phyloP scores from a whole-genome alignment of 1,140 invertebrate species.

The Paraescarpia echinospica region DNA sequence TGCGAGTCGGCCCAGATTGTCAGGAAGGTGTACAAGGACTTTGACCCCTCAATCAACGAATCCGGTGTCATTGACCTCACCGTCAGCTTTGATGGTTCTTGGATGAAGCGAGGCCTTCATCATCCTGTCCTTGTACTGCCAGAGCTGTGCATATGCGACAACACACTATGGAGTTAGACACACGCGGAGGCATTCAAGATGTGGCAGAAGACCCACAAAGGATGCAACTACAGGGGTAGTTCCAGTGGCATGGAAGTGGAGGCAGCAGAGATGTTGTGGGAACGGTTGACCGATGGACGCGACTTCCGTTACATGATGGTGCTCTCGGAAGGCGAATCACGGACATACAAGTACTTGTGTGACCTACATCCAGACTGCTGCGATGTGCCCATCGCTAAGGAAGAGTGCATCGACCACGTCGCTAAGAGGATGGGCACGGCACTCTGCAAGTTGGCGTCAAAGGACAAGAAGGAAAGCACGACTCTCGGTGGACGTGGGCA shows the following conservation, averaged over 20 bases:
- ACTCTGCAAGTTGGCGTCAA: slow-evolving; percentile 50
- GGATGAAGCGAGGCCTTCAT: neutral
- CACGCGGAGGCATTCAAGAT: neutral
- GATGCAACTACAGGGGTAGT: slow-evolving; percentile 20
- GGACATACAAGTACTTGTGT: no score
- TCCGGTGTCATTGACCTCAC: neutral
- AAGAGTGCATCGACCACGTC: slow-evolving; percentile 45
- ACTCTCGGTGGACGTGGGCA: neutral
- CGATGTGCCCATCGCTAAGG: slow-evolving; percentile 34
- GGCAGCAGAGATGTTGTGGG: slow-evolving; percentile 40
- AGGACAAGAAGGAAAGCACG: neutral
- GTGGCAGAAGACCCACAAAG: neutral
- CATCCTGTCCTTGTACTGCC: no score
- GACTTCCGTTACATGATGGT: slow-evolving; percentile 38
- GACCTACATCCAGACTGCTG: slow-evolving; percentile 34
- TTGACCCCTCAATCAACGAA: no score
- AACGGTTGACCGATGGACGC: slow-evolving; percentile 29
- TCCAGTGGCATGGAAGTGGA: slow-evolving; percentile 39
- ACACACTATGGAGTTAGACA: neutral
- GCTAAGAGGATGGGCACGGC: slow-evolving; percentile 51
- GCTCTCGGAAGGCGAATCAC: no score
- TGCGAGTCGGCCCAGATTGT: neutral
- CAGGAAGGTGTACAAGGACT: neutral
- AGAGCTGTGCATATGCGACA: no score
- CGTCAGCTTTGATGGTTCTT: neutral